Evolutionary conservation across 2,113 vertebrate species (phyloP).

Genomic region (zebrafish (Danio rerio)): GRCz12tu NC_133187.1:38962501-38963000

Average conservation of each 20-base stretch:
- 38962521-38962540: too few relatives aligned
- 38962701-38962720: too few relatives aligned
- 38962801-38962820: too few relatives aligned
- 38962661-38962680: too few relatives aligned
- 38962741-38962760: background rate
- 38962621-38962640: too few relatives aligned
- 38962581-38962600: background rate
- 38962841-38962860: background rate
- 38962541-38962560: too few relatives aligned
- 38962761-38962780: background rate
- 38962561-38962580: background rate
- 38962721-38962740: too few relatives aligned
- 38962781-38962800: background rate
- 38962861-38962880: background rate
- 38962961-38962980: background rate
- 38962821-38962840: too few relatives aligned
- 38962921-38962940: rapidly evolving
- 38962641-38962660: too few relatives aligned
- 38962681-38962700: too few relatives aligned
- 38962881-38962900: background rate
- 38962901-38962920: background rate
- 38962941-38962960: background rate
- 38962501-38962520: too few relatives aligned
- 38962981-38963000: background rate
- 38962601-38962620: too few relatives aligned